Evolutionary conservation across 2,888 invertebrate species (phyloP), one percentile per base, ranked within the genome.

Genomic region (Hybos culiciformis): DNA sequence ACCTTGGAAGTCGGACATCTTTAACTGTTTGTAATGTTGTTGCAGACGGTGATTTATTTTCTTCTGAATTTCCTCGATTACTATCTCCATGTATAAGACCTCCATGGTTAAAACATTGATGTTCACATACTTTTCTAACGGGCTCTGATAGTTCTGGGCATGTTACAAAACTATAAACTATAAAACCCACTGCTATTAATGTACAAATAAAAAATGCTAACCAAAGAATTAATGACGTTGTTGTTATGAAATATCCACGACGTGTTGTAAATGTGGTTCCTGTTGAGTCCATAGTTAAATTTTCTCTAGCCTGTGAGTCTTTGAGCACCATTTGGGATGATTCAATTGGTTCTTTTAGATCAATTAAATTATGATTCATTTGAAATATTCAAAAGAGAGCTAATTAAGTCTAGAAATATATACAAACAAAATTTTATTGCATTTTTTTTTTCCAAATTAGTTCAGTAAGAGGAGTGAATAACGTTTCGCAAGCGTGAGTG

Each of bases 131-230:
- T 12, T 45, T 41, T 21, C 23, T 45, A 38, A 36, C 42, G 19
- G 40, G 14, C 7, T 51, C 46, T 39, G 49, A 39, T 14, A 70
- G 64, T 42, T 70, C 67, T 3, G 75, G 72, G 51, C 81, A 81
- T 0, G 80, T 75, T 14, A 80, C 77, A 53, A 83, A 78, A 62
- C 82, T 81, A 61, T 84, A 83, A 18, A 84, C 83, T 50, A 85
- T 65, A 24, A 86, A 72, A 7, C 82, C 81, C 3, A 82, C 82
- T 34, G 77, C 77, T 20, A 83, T 70, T 39, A 84, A 60, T 8
- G 77, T 75, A 49, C 75, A 68, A 2, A 77, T 58, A 57, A 83
- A 81, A 48, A 80, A 70, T 32, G 77, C 65, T 5, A 72, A 69
- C 37, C 83, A 62, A 15, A 83, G 66, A 38, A 77, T 64, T 5